Evolutionary conservation across 2,888 invertebrate genomes (phyloP), one percentile per base, ranked within the genome.

Genomic region (Euproctis similis): DNA sequence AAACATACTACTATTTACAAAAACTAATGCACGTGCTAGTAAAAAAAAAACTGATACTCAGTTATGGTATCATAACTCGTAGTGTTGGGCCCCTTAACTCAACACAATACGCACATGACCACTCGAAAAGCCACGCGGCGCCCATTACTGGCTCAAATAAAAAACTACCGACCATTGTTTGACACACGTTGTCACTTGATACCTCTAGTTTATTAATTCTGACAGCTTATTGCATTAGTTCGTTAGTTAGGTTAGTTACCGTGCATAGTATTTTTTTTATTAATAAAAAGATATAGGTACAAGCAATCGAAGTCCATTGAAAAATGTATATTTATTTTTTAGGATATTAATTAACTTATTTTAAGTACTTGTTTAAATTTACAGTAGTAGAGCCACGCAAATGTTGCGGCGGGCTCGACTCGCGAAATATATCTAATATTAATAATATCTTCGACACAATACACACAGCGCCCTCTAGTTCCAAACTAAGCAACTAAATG

Each of bases 151-250:
- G 46, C 42, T 54, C n/a, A 42, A 36, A 42, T 62, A 68, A 70
- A 72, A 73, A 67, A 60, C 45, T 51, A 36, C 44, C 30, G 33
- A 30, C 35, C 51, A 48, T 59, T 54, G 48, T 53, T 27, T 20
- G 59, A 9, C 77, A 73, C 77, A 75, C 56, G 77, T 50, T 64
- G 66, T 63, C 69, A 76, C 77, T 75, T 59, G 73, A 76, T 76
- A 75, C 47, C 42, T 50, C 60, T 67, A 73, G 59, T 76, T 74
- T 68, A 75, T 75, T 76, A 75, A 72, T 73, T 67, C 49, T 59
- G 69, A 66, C 66, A 65, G 60, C 44, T 59, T 58, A 41, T 43
- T 49, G 41, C 59, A 71, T 72, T 72, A 67, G 64, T 66, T 74
- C 62, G 67, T 73, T 75, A 70, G 53, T 32, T 59, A 19, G 19